Conservation (phyloP, 2,113 vertebrate genomes). For the Stegostoma tigrinum region DNA sequence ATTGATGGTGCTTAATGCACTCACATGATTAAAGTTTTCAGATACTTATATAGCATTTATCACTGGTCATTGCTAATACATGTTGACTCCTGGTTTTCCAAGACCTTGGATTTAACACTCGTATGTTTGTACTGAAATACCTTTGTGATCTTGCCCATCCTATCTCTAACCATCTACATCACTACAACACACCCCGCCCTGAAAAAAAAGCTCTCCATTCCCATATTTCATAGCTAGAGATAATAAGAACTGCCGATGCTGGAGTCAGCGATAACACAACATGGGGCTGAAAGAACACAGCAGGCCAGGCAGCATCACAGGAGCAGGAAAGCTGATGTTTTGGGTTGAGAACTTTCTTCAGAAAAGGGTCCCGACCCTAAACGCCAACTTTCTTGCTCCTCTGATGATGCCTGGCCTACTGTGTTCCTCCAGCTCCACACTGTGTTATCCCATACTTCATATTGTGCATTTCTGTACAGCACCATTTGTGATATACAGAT, state of each 20-base stretch:
- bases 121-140: neutral
- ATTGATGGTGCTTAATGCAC: too few relatives aligned
- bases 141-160: neutral
- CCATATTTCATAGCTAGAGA: neutral
- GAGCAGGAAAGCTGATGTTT: too few relatives aligned
- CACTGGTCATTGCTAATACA: neutral
- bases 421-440: too few relatives aligned
- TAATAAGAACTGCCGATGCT: too few relatives aligned
- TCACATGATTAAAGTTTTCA: neutral
- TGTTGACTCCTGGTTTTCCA: neutral
- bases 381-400: too few relatives aligned
- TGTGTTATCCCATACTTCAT: neutral
- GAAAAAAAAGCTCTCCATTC: neutral
- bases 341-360: too few relatives aligned
- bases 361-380: too few relatives aligned
- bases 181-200: neutral
- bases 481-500: neutral
- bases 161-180: neutral
- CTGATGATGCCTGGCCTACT: too few relatives aligned
- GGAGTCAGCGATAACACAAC: too few relatives aligned
- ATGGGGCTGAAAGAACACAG: too few relatives aligned
- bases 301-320: too few relatives aligned
- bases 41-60: neutral
- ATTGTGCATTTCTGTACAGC: neutral
- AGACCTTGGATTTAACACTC: neutral